Evolutionary conservation across 1,140 invertebrate genomes (phyloP).

Genomic region (Camponotus vicinus): DNA sequence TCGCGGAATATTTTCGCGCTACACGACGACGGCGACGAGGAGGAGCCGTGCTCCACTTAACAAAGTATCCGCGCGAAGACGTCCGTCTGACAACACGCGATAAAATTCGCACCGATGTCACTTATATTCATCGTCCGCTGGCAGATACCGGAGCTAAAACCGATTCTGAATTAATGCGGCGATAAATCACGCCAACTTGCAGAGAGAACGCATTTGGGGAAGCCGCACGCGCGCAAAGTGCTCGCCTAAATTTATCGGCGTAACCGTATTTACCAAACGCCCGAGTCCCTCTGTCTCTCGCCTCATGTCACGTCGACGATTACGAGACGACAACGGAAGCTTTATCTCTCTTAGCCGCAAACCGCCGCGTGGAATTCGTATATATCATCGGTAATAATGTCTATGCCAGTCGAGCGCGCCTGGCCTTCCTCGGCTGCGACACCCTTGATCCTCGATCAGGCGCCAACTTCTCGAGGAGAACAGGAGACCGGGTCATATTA

Average conservation of each 20-base stretch:
- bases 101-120: constrained; percentile 47
- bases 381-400: constrained; percentile 63
- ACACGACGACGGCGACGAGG: not conserved
- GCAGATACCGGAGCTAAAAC: constrained; percentile 1
- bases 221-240: constrained; percentile 13
- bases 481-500: not conserved
- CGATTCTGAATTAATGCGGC: constrained; percentile 65
- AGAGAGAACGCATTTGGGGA: constrained; percentile 48
- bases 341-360: not conserved
- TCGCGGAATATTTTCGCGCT: constrained; percentile 42
- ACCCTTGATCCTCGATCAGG: constrained; percentile 2
- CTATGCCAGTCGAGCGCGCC: constrained; percentile 1
- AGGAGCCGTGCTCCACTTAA: constrained; percentile 50
- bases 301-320: not conserved
- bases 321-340: not conserved
- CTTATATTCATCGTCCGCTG: constrained; percentile 19
- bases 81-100: constrained; percentile 51
- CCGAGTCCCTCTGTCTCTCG: constrained; percentile 14
- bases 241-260: constrained; percentile 67
- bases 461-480: constrained; percentile 18
- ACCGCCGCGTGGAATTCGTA: constrained; percentile 47
- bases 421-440: not conserved
- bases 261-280: constrained; percentile 16
- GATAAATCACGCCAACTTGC: constrained; percentile 62
- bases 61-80: constrained; percentile 35